phyloP scores from a whole-genome alignment of 2,113 vertebrate genomes.

The Camelus dromedarius region DNA sequence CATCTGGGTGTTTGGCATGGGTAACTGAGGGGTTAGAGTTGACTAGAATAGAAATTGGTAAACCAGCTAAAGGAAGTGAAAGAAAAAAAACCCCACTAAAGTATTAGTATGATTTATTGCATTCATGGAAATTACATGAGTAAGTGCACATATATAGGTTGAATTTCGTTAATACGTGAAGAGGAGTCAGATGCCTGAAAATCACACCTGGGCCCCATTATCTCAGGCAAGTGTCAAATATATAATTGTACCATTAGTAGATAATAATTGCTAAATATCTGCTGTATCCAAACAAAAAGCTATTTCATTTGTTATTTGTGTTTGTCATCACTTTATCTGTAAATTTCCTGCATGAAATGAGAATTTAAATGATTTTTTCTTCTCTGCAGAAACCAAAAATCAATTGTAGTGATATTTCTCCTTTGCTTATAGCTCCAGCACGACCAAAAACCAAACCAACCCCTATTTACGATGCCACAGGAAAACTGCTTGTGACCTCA shows the following conservation, averaged over 20 bases:
- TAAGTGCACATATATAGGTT: background rate
- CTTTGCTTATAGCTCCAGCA: slow-evolving; percentile 91
- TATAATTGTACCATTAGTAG: background rate
- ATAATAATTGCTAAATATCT: slow-evolving; percentile 43
- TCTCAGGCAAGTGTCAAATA: slow-evolving; percentile 2
- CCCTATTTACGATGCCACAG: slow-evolving; percentile 90
- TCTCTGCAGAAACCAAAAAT: background rate
- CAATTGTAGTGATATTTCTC: slow-evolving; percentile 50
- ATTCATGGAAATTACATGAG: slow-evolving; percentile 33
- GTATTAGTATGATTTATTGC: background rate
- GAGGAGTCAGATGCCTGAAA: background rate
- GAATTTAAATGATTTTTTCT: background rate
- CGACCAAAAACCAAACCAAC: slow-evolving; percentile 91
- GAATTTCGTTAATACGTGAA: slow-evolving; percentile 29
- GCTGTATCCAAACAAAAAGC: background rate
- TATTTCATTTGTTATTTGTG: background rate
- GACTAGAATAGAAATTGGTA: background rate
- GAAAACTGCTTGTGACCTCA: slow-evolving; percentile 92
- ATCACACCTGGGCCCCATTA: background rate
- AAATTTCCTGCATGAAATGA: slow-evolving; percentile 26
- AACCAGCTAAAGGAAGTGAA: background rate
- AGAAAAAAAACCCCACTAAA: background rate
- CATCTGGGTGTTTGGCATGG: background rate
- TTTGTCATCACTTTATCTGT: background rate
- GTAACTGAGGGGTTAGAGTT: background rate